Percentiles rank a stretch among this genome's conserved stretches.
Conservation (phyloP, 1,140 invertebrate genomes). For the Coboldia fuscipes region DNA sequence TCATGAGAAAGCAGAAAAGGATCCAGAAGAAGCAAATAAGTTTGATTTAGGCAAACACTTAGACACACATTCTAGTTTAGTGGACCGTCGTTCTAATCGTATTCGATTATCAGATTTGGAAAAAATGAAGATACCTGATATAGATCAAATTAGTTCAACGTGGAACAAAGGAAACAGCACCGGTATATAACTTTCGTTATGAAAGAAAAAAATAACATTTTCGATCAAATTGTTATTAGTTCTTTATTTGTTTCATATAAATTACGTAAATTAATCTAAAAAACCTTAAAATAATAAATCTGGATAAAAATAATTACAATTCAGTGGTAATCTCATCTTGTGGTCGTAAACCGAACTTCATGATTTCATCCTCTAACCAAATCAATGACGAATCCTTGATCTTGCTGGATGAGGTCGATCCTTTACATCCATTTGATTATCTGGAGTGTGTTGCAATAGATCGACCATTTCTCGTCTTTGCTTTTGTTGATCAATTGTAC, state of each 20-base stretch:
- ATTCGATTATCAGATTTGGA: slow-evolving; percentile 35
- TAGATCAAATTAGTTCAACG: slow-evolving; percentile 21
- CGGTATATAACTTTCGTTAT: slow-evolving; percentile 70
- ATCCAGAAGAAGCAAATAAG: slow-evolving; percentile 27
- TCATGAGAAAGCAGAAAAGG: slow-evolving; percentile 8
- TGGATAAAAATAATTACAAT: slow-evolving; percentile 23
- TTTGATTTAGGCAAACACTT: slow-evolving; percentile 52
- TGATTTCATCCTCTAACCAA: slow-evolving; percentile 43
- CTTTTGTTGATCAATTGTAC: slow-evolving; percentile 40
- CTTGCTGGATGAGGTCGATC: too few relatives aligned
- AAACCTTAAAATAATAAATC: slow-evolving; percentile 6
- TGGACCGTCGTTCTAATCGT: slow-evolving; percentile 46
- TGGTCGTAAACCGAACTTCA: slow-evolving; percentile 42
- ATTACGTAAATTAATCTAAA: slow-evolving; percentile 1
- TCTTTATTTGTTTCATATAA: slow-evolving; percentile 1
- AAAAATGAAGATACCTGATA: slow-evolving; percentile 28
- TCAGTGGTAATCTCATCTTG: slow-evolving; percentile 55
- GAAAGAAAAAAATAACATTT: slow-evolving; percentile 65
- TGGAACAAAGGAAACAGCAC: slow-evolving; percentile 45
- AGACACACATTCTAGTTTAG: slow-evolving; percentile 47
- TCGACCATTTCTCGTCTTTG: too few relatives aligned
- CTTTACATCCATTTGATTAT: too few relatives aligned
- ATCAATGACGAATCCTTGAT: slow-evolving; percentile 10
- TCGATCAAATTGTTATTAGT: too few relatives aligned
- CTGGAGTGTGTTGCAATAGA: too few relatives aligned